Base-by-base conservation (phyloP, 1,140 invertebrate species). In the Chrysomallon squamiferum region DNA sequence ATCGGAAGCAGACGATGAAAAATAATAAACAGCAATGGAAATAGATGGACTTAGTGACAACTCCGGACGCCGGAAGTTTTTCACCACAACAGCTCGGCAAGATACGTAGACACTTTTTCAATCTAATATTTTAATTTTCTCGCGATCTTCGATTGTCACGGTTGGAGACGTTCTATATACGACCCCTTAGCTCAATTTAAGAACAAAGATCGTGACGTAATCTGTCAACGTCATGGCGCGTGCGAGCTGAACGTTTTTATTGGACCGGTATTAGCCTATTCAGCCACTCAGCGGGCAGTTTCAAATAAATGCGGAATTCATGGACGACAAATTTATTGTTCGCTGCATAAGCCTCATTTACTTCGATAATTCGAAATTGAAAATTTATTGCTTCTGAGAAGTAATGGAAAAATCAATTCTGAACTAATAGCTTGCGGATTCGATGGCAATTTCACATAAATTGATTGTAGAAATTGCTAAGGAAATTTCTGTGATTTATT, bases 241-340 rank as follows among this genome's bases (percentile, higher is more conserved):
- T 18, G 50, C 22, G 22, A 15, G 50, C 50, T 54, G 22, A 54
- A 30, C 18, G 29, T 27, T 54, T 54, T 54, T 54, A 54, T 54
- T 54, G 50, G 22, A 27, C 50, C 29, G 22, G 50, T 54, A 54
- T 54, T 54, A 54, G 50, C n/a, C 29, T 22, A 54, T 54, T 54
- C 50, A 30, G 50, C 50, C 29, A 54, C 50, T 25, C 50, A 22
- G 50, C 50, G 50, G n/a, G 50, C 13, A 27, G 22, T 22, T 25
- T 30, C 22, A 54, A 54, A 54, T 54, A 54, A 54, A 54, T 54
- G 29, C 50, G 50, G 50, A 30, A 54, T 27, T 54, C 29, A 30
- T 54, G 29, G 50, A 54, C 50, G 50, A 54, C 50, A 54, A 54
- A 54, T 54, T 54, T 54, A 54, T 54, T 54, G 50, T 54, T 25